Percentiles rank a stretch among this genome's conserved stretches.
Evolutionary conservation across 2,888 invertebrate species (phyloP).

Genomic region (Lacanobia oleracea): DNA sequence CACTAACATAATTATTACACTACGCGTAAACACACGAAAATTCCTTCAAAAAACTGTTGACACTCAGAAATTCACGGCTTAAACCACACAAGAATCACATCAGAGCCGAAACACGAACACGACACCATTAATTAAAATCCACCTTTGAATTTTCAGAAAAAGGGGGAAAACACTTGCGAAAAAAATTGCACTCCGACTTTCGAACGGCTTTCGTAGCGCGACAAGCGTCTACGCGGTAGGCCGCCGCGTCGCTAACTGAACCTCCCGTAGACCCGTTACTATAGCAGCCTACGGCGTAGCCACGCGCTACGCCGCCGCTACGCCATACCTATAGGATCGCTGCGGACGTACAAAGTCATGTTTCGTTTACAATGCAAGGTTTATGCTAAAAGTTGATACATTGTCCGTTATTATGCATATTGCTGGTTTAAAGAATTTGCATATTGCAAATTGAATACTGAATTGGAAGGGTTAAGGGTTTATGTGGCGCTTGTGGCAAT

Average conservation of each 20-base stretch:
- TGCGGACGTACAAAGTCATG: conserved; percentile 75
- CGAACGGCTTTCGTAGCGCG: conserved; percentile 71
- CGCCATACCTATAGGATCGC: conserved; percentile 66
- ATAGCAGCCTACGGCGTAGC: conserved; percentile 86
- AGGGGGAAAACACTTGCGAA: conserved; percentile 64
- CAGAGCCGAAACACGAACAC: conserved; percentile 73
- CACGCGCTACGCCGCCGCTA: conserved; percentile 73
- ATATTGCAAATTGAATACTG: conserved; percentile 61
- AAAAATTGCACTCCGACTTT: conserved; percentile 58
- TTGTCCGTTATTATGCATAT: conserved; percentile 63
- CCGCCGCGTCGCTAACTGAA: conserved; percentile 82
- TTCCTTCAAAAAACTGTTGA: conserved; percentile 63
- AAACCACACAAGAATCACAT: conserved; percentile 68
- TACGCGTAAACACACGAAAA: conserved; percentile 65
- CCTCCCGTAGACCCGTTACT: conserved; percentile 78
- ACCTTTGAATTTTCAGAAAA: conserved; percentile 71
- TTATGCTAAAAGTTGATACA: conserved; percentile 70
- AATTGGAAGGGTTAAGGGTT: conserved; percentile 55
- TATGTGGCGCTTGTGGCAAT: conserved; percentile 30
- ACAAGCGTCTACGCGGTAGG: conserved; percentile 83
- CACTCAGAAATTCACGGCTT: conserved; percentile 67
- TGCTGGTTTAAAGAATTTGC: conserved; percentile 57
- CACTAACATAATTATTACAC: conserved; percentile 67
- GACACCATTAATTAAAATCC: conserved; percentile 82
- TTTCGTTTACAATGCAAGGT: conserved; percentile 63